Evolutionary conservation across 2,113 vertebrate genomes (phyloP).

Genomic region (Ploceus nigricollis): DNA sequence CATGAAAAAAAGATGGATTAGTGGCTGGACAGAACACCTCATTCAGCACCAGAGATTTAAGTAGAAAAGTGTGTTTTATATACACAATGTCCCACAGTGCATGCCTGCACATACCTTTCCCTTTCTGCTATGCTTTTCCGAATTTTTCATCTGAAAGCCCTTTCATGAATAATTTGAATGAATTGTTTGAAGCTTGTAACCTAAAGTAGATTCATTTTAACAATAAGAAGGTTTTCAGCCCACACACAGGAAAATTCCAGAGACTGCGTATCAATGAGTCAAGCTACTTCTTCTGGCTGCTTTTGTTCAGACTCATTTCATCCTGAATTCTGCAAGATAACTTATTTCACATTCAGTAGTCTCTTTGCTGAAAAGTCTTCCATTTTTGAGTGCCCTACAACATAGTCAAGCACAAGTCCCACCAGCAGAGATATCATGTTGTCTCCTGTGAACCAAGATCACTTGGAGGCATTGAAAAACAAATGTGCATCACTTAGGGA

Average conservation of each 20-base stretch:
- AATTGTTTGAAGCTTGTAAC: constrained; percentile 24
- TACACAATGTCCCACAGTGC: background rate
- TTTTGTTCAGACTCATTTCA: background rate
- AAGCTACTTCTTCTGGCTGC: constrained; percentile 11
- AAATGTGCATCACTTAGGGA: background rate
- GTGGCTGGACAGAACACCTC: background rate
- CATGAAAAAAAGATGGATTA: background rate
- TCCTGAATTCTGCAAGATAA: background rate
- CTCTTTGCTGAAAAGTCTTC: background rate
- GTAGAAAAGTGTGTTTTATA: background rate
- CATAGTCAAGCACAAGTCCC: background rate
- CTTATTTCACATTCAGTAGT: background rate
- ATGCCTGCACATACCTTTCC: background rate
- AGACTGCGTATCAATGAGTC: constrained; percentile 13
- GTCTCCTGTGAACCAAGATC: background rate
- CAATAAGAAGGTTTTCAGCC: constrained; percentile 54
- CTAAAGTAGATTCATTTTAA: constrained; percentile 10
- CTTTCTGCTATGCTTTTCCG: background rate
- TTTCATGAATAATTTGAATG: constrained; percentile 41
- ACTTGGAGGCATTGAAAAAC: background rate
- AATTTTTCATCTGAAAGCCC: background rate
- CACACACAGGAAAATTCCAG: constrained; percentile 57
- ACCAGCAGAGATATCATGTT: background rate
- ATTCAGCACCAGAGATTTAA: background rate
- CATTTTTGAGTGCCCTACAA: background rate